Base-by-base conservation (phyloP, 2,113 vertebrate genomes). In the Calyptommatus sinebrachiatus region DNA sequence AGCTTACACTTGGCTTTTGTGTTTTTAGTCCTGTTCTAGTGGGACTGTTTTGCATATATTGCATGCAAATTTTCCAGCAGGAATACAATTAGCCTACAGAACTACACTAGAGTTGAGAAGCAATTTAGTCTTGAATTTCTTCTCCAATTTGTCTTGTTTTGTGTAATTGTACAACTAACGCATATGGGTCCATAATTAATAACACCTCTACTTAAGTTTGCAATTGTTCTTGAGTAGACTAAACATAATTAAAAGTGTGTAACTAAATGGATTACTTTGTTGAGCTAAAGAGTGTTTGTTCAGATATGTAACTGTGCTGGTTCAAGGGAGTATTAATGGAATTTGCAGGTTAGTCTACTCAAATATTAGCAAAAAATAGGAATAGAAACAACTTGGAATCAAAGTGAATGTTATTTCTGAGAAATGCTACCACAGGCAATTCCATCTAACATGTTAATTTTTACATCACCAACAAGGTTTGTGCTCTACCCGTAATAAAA, bases 91-190 rank as follows among this genome's bases (percentile, higher is more conserved):
- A 84, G 48, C 65, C 8, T 22, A 28, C 14, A 72, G 7, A 24
- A 45, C 86, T 41, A 71, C 76, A 12, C 71, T 82, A 69, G 79
- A 28, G 8, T 53, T 76, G 79, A 83, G 75, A 68, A 79, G 45
- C 66, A 81, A 71, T 46, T 75, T 74, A 4, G 71, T 71, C 50
- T 71, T 7, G 46, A 66, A 45, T 61, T 45, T 67, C 26, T 81
- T 18, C 22, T 0, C 35, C 72, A 11, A 71, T n/a, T 76, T 83
- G 6, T 77, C 80, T 57, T 60, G 53, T 9, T 29, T 66, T 80
- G 24, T n/a, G 70, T 76, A 70, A 57, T 48, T 50, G 5, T 8
- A 10, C 83, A 80, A 83, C 0, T 82, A 61, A 29, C 7, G n/a
- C 83, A 73, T 78, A 79, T 1, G 11, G 31, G 41, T 50, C 8